phyloP scores from a whole-genome alignment of 2,113 vertebrate genomes.

The Mus pahari region DNA sequence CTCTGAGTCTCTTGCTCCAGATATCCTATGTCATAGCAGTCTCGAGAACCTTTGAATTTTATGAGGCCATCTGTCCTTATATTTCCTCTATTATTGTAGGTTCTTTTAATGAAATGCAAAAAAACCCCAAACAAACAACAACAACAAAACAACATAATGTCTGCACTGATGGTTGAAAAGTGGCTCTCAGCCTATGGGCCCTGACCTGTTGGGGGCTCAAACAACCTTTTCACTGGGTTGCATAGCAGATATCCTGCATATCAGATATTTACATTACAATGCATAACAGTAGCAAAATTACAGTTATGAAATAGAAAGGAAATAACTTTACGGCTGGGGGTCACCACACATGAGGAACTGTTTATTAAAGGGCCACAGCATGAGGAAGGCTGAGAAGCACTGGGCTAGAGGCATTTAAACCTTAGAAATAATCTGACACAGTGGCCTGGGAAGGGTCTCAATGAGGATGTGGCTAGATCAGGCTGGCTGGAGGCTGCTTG shows the following conservation, averaged over 20 bases:
- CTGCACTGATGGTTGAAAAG: neutral
- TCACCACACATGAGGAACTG: neutral
- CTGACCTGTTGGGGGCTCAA: neutral
- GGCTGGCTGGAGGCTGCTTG: neutral
- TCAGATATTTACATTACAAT: neutral
- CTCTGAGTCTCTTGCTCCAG: neutral
- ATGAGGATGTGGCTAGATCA: neutral
- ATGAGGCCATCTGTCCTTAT: neutral
- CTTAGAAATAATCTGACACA: neutral
- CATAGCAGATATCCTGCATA: neutral
- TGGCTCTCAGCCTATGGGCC: neutral
- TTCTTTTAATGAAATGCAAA: conserved; percentile 46
- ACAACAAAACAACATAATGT: neutral
- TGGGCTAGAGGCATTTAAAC: neutral
- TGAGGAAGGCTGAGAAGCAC: neutral
- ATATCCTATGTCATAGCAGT: neutral
- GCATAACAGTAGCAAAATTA: neutral
- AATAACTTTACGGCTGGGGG: neutral
- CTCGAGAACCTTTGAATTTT: conserved; percentile 50
- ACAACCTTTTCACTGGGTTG: neutral
- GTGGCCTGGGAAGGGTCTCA: neutral
- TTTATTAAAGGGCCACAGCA: neutral
- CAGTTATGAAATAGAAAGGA: neutral
- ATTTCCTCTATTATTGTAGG: conserved; percentile 28
- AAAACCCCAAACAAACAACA: too few relatives aligned